Percentiles rank a stretch among this genome's conserved stretches.
Evolutionary conservation across 2,797 vertebrate genomes (phyloP).

Genomic region (Hephaestus fuliginosus): DNA sequence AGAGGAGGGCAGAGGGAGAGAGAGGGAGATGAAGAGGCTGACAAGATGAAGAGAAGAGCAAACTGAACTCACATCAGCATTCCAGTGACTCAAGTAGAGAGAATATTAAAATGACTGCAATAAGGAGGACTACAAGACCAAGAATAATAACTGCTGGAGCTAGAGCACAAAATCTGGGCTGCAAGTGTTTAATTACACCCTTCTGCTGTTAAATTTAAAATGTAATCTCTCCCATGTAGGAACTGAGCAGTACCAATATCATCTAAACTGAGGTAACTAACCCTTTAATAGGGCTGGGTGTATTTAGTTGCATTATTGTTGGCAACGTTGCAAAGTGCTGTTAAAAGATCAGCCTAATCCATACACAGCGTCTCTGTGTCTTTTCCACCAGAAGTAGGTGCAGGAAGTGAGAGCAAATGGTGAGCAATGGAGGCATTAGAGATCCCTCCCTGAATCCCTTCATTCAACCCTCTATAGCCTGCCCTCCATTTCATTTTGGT

Average conservation of each 20-base stretch:
- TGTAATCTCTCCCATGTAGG: background rate
- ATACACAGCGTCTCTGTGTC: background rate
- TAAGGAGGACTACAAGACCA: background rate
- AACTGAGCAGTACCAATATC: background rate
- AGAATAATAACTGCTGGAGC: slow-evolving; percentile 1
- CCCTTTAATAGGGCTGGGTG: background rate
- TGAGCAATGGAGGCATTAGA: slow-evolving; percentile 20
- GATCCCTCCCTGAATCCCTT: slow-evolving; percentile 6
- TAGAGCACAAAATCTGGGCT: background rate
- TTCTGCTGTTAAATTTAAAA: background rate
- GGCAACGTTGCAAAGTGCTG: slow-evolving; percentile 4
- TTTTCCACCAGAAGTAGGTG: background rate
- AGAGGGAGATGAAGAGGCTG: slow-evolving; percentile 8
- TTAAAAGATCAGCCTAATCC: slow-evolving; percentile 29
- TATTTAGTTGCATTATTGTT: background rate
- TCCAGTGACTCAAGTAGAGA: slow-evolving; percentile 8
- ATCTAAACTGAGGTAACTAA: background rate
- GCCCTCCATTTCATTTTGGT: slow-evolving; percentile 38
- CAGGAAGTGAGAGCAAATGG: slow-evolving; percentile 9
- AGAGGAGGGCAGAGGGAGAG: slow-evolving; percentile 14
- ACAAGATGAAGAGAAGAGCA: slow-evolving; percentile 4
- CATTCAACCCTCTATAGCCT: slow-evolving; percentile 22
- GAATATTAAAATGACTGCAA: slow-evolving; percentile 19
- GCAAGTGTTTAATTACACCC: slow-evolving; percentile 9
- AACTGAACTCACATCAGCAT: slow-evolving; percentile 9